These are phyloP conservation scores for Leptinotarsa texana DNA, from an alignment of 1,140 invertebrate genomes.

Conservation along the genomic window DNA sequence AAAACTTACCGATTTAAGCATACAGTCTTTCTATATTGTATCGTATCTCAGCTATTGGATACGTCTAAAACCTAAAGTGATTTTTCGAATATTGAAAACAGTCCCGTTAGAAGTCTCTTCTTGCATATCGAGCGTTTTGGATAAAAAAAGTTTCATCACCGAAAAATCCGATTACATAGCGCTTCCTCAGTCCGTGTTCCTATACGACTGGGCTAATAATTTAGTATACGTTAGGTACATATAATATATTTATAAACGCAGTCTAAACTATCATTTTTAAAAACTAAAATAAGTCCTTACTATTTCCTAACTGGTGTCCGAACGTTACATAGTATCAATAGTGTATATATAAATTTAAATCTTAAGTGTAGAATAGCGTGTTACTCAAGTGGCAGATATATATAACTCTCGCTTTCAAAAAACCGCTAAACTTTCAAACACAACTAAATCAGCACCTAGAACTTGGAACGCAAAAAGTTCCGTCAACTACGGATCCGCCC, in stretches of 20 bases:
- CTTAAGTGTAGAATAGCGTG: constrained; percentile 48
- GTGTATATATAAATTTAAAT: constrained; percentile 50
- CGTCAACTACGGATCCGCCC: neutral
- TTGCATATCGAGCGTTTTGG: no score
- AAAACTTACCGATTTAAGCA: constrained; percentile 48
- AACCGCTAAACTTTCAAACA: constrained; percentile 48
- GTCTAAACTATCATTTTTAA: constrained; percentile 41
- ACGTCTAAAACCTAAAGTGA: constrained; percentile 45
- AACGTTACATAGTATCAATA: constrained; percentile 41
- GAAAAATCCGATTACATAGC: no score
- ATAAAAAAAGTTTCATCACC: no score
- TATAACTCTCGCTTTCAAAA: constrained; percentile 44
- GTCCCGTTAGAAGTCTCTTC: neutral
- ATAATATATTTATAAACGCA: constrained; percentile 41
- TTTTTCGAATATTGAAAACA: constrained; percentile 25
- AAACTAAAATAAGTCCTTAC: constrained; percentile 45
- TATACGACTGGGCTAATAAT: constrained; percentile 24
- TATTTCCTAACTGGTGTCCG: constrained; percentile 28
- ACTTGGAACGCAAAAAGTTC: constrained; percentile 45
- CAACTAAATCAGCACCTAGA: constrained; percentile 49
- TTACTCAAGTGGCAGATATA: constrained; percentile 51
- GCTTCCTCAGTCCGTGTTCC: no score
- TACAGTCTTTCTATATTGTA: constrained; percentile 53
- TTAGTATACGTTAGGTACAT: constrained; percentile 30
- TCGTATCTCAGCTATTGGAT: constrained; percentile 42